Evolutionary conservation across 1,140 invertebrate genomes (phyloP).

Genomic region (Aphelenchoides avenae): DNA sequence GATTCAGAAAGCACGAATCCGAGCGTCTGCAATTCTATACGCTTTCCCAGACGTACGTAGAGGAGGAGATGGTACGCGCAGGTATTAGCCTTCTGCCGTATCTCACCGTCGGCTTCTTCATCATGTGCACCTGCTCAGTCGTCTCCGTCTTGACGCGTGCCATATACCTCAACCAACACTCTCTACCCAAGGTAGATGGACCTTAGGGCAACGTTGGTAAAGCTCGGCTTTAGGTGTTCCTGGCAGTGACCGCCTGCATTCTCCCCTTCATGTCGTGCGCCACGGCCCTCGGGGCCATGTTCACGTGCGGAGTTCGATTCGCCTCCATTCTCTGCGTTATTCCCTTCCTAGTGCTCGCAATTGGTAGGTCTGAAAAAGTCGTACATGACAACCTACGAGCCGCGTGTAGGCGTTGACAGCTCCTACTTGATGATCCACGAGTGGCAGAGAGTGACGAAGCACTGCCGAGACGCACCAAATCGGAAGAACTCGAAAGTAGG

Average conservation of each 20-base stretch:
- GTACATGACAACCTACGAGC: slow-evolving; percentile 7
- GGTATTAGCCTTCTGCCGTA: slow-evolving; percentile 54
- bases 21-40: slow-evolving; percentile 44
- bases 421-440: slow-evolving; percentile 59
- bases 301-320: slow-evolving; percentile 51
- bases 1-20: slow-evolving; percentile 45
- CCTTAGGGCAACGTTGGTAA: background rate
- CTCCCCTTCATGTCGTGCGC: slow-evolving; percentile 51
- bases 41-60: slow-evolving; percentile 51
- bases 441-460: slow-evolving; percentile 58
- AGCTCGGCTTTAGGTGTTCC: slow-evolving; percentile 34
- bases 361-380: slow-evolving; percentile 25
- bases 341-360: slow-evolving; percentile 56
- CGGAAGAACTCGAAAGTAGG: slow-evolving; percentile 53
- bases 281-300: slow-evolving; percentile 54
- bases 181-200: slow-evolving; percentile 42
- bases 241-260: slow-evolving; percentile 48
- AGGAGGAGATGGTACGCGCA: slow-evolving; percentile 57
- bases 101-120: slow-evolving; percentile 48
- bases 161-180: slow-evolving; percentile 55
- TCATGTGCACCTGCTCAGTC: slow-evolving; percentile 51
- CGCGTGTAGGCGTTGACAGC: slow-evolving; percentile 40
- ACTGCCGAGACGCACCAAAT: slow-evolving; percentile 48
- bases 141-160: slow-evolving; percentile 47
- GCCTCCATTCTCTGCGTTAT: slow-evolving; percentile 57